Percentiles rank a stretch among this genome's conserved stretches.
phyloP scores from a whole-genome alignment of 23 tunicate genomes.

The Phallusia fumigata region DNA sequence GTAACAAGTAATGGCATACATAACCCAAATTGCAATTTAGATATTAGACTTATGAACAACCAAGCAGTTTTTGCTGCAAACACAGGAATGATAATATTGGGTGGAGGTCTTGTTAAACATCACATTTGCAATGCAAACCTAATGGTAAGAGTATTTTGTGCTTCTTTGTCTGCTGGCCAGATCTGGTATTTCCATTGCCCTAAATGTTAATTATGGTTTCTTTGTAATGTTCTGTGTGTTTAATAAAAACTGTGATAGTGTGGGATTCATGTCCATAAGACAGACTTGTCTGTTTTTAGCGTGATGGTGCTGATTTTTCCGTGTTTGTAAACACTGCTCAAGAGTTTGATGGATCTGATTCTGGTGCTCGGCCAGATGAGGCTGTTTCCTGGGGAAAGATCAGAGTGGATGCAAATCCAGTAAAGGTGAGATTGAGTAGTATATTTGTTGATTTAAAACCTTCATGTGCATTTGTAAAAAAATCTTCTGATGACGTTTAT shows the following conservation, averaged over 20 bases:
- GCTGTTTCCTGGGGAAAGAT: constrained; percentile 98
- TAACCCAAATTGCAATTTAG: constrained; percentile 25
- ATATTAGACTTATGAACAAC: constrained; percentile 74
- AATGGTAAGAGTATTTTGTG: constrained; percentile 60
- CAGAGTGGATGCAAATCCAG: constrained; percentile 72
- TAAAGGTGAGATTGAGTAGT: constrained; percentile 73
- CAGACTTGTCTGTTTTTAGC: constrained; percentile 31
- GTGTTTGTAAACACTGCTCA: constrained; percentile 96
- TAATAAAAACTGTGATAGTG: not conserved
- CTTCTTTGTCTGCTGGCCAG: not conserved
- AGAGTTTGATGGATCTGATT: constrained; percentile 93
- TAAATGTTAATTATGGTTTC: no score
- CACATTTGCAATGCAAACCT: constrained; percentile 97
- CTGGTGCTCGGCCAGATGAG: constrained; percentile 97
- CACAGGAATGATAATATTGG: constrained; percentile 94
- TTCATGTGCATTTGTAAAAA: no score
- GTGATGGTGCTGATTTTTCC: constrained; percentile 94
- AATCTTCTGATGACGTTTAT: no score
- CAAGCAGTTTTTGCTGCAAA: constrained; percentile 87
- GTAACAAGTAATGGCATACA: not conserved
- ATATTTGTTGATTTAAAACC: no score
- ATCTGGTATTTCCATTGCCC: not conserved
- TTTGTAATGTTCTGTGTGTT: not conserved
- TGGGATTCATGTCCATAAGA: not conserved
- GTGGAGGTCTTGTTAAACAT: constrained; percentile 93